Evolutionary conservation across 2,888 invertebrate species (phyloP).

Genomic region (Eumerus sabulonum): DNA sequence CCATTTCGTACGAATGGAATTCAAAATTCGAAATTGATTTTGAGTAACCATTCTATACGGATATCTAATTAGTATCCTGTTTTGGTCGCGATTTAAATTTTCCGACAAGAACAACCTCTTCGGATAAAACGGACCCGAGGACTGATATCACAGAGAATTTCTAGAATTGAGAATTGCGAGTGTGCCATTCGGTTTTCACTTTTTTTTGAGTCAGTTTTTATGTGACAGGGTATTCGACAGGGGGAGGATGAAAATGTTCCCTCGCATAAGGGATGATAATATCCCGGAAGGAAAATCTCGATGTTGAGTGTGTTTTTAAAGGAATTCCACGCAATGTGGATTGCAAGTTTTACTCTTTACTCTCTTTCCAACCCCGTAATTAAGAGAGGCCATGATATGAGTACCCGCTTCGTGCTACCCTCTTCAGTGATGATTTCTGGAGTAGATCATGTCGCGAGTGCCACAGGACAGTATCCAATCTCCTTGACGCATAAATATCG

Average conservation of each 20-base stretch:
- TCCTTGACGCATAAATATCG: slow-evolving; percentile 43
- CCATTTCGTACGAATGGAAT: not conserved
- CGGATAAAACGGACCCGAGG: slow-evolving; percentile 41
- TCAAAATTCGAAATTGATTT: not conserved
- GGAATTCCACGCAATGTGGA: slow-evolving; percentile 19
- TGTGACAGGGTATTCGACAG: too few species aligned
- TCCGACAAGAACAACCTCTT: slow-evolving; percentile 36
- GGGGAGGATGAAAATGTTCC: too few species aligned
- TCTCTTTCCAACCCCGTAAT: slow-evolving; percentile 25
- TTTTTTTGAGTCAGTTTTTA: too few species aligned
- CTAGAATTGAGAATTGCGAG: slow-evolving; percentile 25
- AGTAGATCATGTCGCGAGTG: slow-evolving; percentile 9
- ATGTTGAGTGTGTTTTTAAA: slow-evolving; percentile 10
- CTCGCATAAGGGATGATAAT: slow-evolving; percentile 40
- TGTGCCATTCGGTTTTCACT: not conserved
- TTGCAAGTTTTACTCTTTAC: slow-evolving; percentile 10
- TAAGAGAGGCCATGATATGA: slow-evolving; percentile 23
- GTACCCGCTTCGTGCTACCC: slow-evolving; percentile 5
- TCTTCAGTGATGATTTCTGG: slow-evolving; percentile 6
- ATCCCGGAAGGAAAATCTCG: slow-evolving; percentile 49
- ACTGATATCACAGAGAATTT: slow-evolving; percentile 49
- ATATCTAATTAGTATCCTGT: slow-evolving; percentile 4
- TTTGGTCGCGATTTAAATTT: slow-evolving; percentile 6
- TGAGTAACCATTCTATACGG: too few species aligned
- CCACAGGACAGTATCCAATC: slow-evolving; percentile 8